Evolutionary conservation across 2,113 vertebrate genomes (phyloP).

Genomic region (Ginglymostoma cirratum): DNA sequence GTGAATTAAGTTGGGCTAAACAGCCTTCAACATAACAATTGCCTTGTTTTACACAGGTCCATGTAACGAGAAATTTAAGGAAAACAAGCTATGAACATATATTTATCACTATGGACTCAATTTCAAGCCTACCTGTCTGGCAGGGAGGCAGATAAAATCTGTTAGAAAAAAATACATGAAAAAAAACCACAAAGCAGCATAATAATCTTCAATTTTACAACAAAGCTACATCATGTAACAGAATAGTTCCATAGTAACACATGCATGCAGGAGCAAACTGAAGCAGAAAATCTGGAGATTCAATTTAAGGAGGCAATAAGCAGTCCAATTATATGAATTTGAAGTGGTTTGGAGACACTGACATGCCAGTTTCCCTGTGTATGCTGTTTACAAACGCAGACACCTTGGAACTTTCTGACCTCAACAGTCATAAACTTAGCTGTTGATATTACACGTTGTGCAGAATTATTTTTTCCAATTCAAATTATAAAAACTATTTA

Average conservation of each 20-base stretch:
- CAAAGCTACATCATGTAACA: background rate
- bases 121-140: background rate
- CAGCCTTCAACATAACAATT: background rate
- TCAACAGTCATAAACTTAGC: background rate
- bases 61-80: background rate
- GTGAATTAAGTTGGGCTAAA: background rate
- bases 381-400: slow-evolving; percentile 21
- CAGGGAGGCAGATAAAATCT: background rate
- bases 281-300: background rate
- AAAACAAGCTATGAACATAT: background rate
- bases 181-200: background rate
- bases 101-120: background rate
- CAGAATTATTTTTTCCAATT: background rate
- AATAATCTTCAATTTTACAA: background rate
- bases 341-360: background rate
- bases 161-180: background rate
- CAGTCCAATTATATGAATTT: background rate
- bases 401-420: background rate
- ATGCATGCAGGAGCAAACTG: slow-evolving; percentile 19
- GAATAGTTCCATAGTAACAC: background rate
- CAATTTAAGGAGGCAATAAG: background rate
- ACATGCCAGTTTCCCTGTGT: background rate
- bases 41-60: background rate
- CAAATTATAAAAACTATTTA: background rate
- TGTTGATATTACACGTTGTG: no score